Evolutionary conservation across 2,113 vertebrate genomes (phyloP).

Genomic region (Melospiza georgiana): DNA sequence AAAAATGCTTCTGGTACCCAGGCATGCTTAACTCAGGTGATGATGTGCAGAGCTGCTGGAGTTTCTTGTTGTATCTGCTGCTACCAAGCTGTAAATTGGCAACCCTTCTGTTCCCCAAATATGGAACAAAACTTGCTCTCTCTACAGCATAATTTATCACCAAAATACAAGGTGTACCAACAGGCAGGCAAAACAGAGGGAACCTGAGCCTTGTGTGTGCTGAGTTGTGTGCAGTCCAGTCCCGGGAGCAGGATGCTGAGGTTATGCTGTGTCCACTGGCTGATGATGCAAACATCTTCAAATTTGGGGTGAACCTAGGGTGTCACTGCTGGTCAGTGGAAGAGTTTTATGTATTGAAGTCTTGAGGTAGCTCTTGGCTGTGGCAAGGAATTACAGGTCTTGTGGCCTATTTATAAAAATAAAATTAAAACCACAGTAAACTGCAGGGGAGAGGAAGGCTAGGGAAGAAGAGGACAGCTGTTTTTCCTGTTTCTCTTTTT

Average conservation of each 20-base stretch:
- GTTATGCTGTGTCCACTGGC: neutral
- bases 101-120: neutral
- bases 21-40: neutral
- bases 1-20: neutral
- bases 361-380: neutral
- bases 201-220: neutral
- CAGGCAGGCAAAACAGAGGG: neutral
- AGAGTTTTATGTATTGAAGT: neutral
- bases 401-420: neutral
- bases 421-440: neutral
- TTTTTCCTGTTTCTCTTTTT: neutral
- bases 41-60: neutral
- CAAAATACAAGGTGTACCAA: neutral
- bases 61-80: neutral
- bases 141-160: neutral
- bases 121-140: neutral
- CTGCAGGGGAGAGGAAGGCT: neutral
- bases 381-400: neutral
- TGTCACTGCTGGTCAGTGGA: neutral
- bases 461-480: neutral
- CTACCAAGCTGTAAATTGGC: neutral
- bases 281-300: neutral
- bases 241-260: neutral
- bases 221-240: neutral
- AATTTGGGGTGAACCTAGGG: neutral